These are phyloP conservation scores for Drusus annulatus DNA, from an alignment of 1,140 invertebrate genomes.

Conservation along the genomic window DNA sequence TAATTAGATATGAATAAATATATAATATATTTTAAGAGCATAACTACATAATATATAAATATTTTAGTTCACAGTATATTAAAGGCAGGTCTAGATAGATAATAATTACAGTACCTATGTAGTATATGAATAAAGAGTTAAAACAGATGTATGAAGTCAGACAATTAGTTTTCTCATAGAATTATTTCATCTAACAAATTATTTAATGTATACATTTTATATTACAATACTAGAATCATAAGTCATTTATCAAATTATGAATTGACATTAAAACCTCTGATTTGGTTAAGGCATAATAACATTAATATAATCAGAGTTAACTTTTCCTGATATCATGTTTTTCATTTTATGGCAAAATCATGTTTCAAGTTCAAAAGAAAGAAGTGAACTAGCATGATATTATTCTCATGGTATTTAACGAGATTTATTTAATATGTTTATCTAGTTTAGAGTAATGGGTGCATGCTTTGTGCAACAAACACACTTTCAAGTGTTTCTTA, in stretches of 20 bases:
- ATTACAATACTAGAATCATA: conserved; percentile 32
- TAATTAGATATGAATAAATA: conserved; percentile 28
- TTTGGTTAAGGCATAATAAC: conserved; percentile 10
- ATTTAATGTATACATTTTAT: not conserved
- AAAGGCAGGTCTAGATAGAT: conserved; percentile 54
- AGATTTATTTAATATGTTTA: too few relatives aligned
- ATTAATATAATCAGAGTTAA: too few relatives aligned
- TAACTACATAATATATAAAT: conserved; percentile 20
- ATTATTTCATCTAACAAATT: conserved; percentile 6
- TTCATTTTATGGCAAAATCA: too few relatives aligned
- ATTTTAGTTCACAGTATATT: conserved; percentile 55
- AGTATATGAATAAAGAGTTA: conserved; percentile 42
- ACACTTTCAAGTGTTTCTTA: too few relatives aligned
- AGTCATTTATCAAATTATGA: conserved; percentile 31
- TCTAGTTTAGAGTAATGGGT: too few relatives aligned
- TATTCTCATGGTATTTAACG: too few relatives aligned
- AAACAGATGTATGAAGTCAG: conserved; percentile 4
- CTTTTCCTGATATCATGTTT: too few relatives aligned
- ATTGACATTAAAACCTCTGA: conserved; percentile 34
- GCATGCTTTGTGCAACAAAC: too few relatives aligned
- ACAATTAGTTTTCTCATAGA: conserved; percentile 19
- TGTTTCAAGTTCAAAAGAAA: too few relatives aligned
- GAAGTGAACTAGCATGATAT: too few relatives aligned
- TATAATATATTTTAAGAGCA: conserved; percentile 12
- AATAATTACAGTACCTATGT: conserved; percentile 48